Conservation (phyloP, 2,113 vertebrate species). For the Carassius gibelio region DNA sequence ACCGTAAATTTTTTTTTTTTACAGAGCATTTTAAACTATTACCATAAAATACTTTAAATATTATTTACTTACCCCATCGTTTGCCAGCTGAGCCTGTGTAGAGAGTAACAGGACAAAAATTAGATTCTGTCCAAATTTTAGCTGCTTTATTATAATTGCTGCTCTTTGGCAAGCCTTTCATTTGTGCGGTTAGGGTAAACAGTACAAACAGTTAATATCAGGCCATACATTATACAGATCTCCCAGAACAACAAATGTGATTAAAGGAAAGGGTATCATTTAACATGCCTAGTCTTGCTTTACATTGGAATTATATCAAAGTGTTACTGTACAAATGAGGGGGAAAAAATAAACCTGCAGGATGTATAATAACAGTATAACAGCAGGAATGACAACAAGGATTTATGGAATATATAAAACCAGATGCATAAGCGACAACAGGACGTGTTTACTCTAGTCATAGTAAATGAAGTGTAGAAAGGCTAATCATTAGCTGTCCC, state of each 20-base stretch:
- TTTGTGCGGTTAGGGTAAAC: background rate
- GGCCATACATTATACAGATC: background rate
- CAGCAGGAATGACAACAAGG: background rate
- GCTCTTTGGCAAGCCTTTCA: background rate
- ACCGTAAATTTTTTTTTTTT: no score
- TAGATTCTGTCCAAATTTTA: background rate
- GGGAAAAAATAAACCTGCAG: background rate
- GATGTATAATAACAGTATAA: background rate
- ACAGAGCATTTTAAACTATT: background rate
- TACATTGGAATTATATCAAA: background rate
- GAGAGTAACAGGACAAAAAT: conserved; percentile 60
- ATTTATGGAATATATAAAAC: conserved; percentile 3
- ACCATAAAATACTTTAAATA: background rate
- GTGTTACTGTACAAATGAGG: background rate
- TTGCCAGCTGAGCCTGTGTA: conserved; percentile 79
- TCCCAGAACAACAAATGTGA: background rate
- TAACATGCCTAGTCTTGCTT: conserved; percentile 7
- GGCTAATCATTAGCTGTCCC: background rate
- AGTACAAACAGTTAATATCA: conserved; percentile 1
- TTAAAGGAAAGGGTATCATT: background rate
- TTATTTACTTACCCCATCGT: conserved; percentile 80
- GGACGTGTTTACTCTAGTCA: conserved; percentile 23
- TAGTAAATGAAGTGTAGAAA: conserved; percentile 8
- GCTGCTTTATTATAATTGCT: background rate
- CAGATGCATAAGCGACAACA: conserved; percentile 34